Evolutionary conservation across 2,888 invertebrate species (phyloP), one percentile per base, ranked within the genome.

Genomic region (Polydrusus pterygomalis): DNA sequence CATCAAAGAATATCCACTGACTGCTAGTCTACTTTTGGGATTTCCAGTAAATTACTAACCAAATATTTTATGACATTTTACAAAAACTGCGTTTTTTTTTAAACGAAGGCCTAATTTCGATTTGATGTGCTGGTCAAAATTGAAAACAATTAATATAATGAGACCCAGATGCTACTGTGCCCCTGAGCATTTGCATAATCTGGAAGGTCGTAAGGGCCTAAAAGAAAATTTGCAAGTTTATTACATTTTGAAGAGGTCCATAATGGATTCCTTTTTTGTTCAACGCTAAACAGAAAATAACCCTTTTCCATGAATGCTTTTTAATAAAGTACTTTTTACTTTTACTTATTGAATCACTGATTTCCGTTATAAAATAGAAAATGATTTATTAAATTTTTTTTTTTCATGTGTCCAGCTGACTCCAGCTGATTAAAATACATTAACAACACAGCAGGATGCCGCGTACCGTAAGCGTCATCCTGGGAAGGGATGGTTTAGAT

Each of bases 171-270:
- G 54, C 25, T 54, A 0, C 30, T 20, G n/a, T 20, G 7, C 30
- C 30, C 30, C 54, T 25, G 30, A 30, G 30, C 54, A 54, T 54
- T 54, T 54, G 25, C 54, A 54, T 54, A 54, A 54, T 54, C 30
- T 30, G 54, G 7, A 13, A 54, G 54, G 17, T 25, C 20, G 51
- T 20, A 51, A 17, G 34, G 34, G 45, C 51, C 8, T 25, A 54
- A 54, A 54, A 54, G 54, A 54, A 54, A 54, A 54, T 54, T 20
- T 54, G 54, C 54, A 54, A 54, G 54, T 54, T 54, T 54, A 54
- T 54, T 54, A 30, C 54, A 30, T 54, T 54, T 54, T 54, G n/a
- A 30, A 25, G 30, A 30, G 17, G 2, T 20, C 25, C n/a, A 9
- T 54, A 54, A 54, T 54, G 54, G 54, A 54, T 54, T 20, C 20